Conservation (phyloP, 1,140 invertebrate species). For the Danaus plexippus region DNA sequence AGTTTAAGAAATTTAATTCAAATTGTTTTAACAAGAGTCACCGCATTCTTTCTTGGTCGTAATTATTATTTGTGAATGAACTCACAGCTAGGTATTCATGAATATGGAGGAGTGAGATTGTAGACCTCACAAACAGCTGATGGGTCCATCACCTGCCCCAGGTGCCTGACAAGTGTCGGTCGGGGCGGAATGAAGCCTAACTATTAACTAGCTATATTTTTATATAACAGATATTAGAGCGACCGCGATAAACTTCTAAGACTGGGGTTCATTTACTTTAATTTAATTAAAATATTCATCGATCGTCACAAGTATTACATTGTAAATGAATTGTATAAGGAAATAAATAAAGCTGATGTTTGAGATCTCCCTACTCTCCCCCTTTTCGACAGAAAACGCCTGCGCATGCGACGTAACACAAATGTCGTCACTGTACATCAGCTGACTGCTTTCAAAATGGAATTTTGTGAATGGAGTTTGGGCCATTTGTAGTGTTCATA, state of each 20-base stretch:
- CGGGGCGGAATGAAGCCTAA: slow-evolving; percentile 1
- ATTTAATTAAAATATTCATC: neutral
- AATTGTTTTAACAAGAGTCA: neutral
- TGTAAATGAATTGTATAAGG: neutral
- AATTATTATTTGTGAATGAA: slow-evolving; percentile 2
- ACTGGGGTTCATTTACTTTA: neutral
- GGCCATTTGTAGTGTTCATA: slow-evolving; percentile 9
- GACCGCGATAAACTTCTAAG: too few species aligned
- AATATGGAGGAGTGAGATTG: slow-evolving; percentile 18
- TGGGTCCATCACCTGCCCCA: slow-evolving; percentile 25
- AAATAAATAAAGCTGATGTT: neutral
- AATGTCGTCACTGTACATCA: slow-evolving; percentile 8
- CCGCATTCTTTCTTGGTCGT: neutral
- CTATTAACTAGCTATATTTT: too few species aligned
- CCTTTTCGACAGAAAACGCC: slow-evolving; percentile 8
- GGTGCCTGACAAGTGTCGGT: slow-evolving; percentile 24
- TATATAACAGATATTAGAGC: too few species aligned
- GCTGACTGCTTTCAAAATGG: slow-evolving; percentile 19
- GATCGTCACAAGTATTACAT: neutral
- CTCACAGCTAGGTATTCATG: slow-evolving; percentile 8
- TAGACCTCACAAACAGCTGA: slow-evolving; percentile 19
- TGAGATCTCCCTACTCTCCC: slow-evolving; percentile 1
- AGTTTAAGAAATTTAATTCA: neutral
- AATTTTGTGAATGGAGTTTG: slow-evolving; percentile 19
- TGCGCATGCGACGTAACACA: slow-evolving; percentile 9